Conservation (phyloP, 2,888 invertebrate genomes). For the Platynereis dumerilii region DNA sequence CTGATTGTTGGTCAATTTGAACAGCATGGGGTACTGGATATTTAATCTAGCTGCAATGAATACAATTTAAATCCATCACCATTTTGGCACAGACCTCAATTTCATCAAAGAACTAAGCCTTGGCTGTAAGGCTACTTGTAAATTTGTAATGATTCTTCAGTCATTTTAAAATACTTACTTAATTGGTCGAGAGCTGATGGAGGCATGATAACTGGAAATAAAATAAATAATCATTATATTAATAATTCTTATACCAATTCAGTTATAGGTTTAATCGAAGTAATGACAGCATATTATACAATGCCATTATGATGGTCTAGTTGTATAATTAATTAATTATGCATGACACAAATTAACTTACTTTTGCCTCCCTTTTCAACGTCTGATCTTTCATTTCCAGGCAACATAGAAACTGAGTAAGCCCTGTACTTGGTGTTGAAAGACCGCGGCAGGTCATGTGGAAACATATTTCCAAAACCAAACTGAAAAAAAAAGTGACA, state of each 20-base stretch:
- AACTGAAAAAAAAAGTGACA: conserved; percentile 26
- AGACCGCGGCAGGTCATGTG: conserved; percentile 29
- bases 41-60: conserved; percentile 88
- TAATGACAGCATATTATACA: too few relatives aligned
- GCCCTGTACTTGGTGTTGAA: conserved; percentile 37
- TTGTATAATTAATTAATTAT: too few relatives aligned
- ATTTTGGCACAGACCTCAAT: too few relatives aligned
- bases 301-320: too few relatives aligned
- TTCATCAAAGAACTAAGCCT: too few relatives aligned
- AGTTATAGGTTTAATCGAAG: too few relatives aligned
- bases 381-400: conserved; percentile 38
- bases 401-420: conserved; percentile 42
- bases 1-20: conserved; percentile 87
- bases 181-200: conserved; percentile 93
- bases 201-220: conserved; percentile 90
- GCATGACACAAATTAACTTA: conserved; percentile 18
- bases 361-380: conserved; percentile 43
- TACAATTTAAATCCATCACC: too few relatives aligned
- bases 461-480: conserved; percentile 31
- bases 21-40: conserved; percentile 98
- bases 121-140: too few relatives aligned
- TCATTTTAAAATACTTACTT: conserved; percentile 63
- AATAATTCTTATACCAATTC: too few relatives aligned
- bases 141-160: too few relatives aligned
- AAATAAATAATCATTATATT: conserved; percentile 26